Base-by-base conservation (phyloP, 2,888 invertebrate genomes). In the Electrophaes corylata region DNA sequence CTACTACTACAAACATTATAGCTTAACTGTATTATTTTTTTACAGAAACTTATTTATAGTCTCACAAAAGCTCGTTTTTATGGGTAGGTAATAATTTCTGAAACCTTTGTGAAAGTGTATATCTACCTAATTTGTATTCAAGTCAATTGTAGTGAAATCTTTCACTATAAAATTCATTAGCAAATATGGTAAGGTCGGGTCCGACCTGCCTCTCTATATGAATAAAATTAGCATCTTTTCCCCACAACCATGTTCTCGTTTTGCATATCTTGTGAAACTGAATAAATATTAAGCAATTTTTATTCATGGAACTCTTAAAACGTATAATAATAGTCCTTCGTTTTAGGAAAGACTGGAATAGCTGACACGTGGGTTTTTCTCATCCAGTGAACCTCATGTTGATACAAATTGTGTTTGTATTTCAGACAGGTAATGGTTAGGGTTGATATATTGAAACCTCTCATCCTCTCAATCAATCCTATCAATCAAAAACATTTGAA, bases 201-300 rank as follows among this genome's bases (percentile, higher is more conserved):
- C 65, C 64, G 65, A 61, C 67, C 67, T 66, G 60, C 55, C 60
- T 60, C 57, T 57, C 47, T 60, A 56, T 60, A 75, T 79, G 79
- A 80, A 81, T 81, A 78, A 78, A 79, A 79, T 81, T 81, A 72
- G 73, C 81, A 81, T 81, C 72, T 76, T 70, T 63, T 75, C 63
- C 65, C 63, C 33, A 62, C 54, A 59, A 57, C 62, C 69, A 63
- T 68, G 54, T 65, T 66, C 68, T 66, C 66, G 64, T 68, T 65
- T 60, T 60, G 60, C 53, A 62, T 57, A 60, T 60, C 61, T 61
- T 56, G 52, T 40, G 52, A 49, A 60, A 51, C 60, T 59, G 65
- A 60, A 67, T 65, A 65, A 60, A 65, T 62, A 60, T 61, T 60
- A 60, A 58, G 56, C 52, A 26, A 53, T 56, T 62, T 64, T 65